Percentiles rank a stretch among this genome's conserved stretches.
These are phyloP conservation scores for Drosophila tanythrix DNA, from an alignment of 2,888 invertebrate species.

Conservation along the genomic window DNA sequence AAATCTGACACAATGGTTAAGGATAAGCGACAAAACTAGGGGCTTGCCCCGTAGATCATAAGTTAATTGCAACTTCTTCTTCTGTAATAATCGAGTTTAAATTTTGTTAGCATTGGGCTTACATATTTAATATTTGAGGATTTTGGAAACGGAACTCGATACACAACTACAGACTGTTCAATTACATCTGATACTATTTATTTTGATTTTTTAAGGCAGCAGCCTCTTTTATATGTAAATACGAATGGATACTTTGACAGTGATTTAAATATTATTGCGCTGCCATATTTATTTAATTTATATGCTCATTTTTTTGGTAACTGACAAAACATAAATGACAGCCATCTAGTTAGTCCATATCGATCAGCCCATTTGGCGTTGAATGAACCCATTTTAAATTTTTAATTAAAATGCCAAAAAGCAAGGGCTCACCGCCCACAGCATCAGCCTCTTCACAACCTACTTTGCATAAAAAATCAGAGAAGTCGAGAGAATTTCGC, in stretches of 20 bases:
- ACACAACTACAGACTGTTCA: too few species aligned
- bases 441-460: constrained; percentile 3
- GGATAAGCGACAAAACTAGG: background rate
- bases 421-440: constrained; percentile 21
- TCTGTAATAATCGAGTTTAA: background rate
- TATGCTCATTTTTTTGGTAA: background rate
- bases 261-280: background rate
- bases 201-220: too few species aligned
- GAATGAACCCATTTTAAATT: constrained; percentile 27
- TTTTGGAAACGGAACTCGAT: background rate
- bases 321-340: constrained; percentile 5
- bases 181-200: background rate
- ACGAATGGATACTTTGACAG: background rate
- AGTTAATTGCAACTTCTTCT: background rate
- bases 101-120: background rate
- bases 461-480: constrained; percentile 58
- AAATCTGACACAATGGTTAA: background rate
- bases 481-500: constrained; percentile 15
- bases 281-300: background rate
- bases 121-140: background rate
- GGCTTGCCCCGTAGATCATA: background rate
- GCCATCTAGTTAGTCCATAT: constrained; percentile 15
- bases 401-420: constrained; percentile 59
- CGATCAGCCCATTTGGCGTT: constrained; percentile 25
- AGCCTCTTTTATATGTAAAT: background rate